Evolutionary conservation across 2,113 vertebrate genomes (phyloP).

Genomic region (Triplophysa tibetana): DNA sequence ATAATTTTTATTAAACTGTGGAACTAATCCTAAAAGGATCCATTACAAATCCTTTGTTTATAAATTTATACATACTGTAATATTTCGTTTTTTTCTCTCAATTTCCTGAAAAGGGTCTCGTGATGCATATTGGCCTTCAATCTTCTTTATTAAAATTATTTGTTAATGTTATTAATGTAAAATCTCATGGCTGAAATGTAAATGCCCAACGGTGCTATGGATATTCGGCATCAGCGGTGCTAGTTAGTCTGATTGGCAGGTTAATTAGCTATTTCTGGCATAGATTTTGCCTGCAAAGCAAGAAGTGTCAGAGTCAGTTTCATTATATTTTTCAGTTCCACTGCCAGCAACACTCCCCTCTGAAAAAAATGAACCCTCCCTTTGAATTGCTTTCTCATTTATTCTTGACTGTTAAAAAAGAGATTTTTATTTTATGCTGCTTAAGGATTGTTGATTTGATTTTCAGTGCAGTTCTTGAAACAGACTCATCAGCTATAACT

Average conservation of each 20-base stretch:
- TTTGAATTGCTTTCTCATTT: constrained; percentile 25
- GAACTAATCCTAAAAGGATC: neutral
- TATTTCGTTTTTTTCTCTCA: too few relatives aligned
- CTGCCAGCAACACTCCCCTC: constrained; percentile 17
- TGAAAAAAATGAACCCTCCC: constrained; percentile 19
- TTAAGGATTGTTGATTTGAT: constrained; percentile 42
- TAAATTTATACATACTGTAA: too few relatives aligned
- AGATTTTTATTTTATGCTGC: constrained; percentile 26
- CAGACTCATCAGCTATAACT: constrained; percentile 7
- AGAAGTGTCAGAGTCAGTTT: too few relatives aligned
- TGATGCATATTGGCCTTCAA: neutral
- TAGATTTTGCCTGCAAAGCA: constrained; percentile 34
- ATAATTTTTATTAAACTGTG: neutral
- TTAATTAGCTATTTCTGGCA: constrained; percentile 59
- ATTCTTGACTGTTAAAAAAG: constrained; percentile 36
- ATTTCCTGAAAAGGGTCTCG: neutral
- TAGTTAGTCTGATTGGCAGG: constrained; percentile 61
- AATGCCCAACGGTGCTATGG: neutral
- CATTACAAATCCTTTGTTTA: too few relatives aligned
- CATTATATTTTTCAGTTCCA: constrained; percentile 42
- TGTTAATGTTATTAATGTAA: too few relatives aligned
- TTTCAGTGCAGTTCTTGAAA: neutral
- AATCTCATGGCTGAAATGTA: neutral
- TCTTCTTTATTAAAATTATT: neutral
- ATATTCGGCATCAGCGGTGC: constrained; percentile 19